phyloP scores from a whole-genome alignment of 2,888 invertebrate genomes.

The Tipula vernalis region DNA sequence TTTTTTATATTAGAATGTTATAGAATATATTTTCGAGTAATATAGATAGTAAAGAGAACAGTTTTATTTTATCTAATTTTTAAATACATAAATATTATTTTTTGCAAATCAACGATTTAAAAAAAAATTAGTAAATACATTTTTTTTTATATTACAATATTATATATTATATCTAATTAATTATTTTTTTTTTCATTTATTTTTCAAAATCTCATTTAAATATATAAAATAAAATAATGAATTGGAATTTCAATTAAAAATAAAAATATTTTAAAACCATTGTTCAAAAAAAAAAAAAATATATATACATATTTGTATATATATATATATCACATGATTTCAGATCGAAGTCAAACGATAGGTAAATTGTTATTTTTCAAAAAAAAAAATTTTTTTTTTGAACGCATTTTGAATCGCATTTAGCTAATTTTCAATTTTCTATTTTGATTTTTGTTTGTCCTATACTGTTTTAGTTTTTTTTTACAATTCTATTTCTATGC shows the following conservation, averaged over 20 bases:
- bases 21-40: neutral
- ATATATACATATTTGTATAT: too few species aligned
- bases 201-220: neutral
- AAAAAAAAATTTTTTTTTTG: neutral
- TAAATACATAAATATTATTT: neutral
- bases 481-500: neutral
- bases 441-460: neutral
- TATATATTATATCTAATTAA: neutral
- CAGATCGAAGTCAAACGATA: slow-evolving; percentile 25
- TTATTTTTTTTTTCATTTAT: neutral
- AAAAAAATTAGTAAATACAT: neutral
- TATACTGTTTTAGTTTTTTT: neutral
- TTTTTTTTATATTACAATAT: neutral
- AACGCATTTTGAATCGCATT: neutral
- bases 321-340: slow-evolving; percentile 8
- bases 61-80: neutral
- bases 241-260: slow-evolving; percentile 5
- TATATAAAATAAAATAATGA: neutral
- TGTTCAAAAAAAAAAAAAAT: neutral
- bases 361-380: slow-evolving; percentile 19
- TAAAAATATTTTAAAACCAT: neutral
- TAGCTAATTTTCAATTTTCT: neutral
- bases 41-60: neutral
- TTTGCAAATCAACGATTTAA: neutral
- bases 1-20: neutral